Percentiles rank a stretch among this genome's conserved stretches.
These are phyloP conservation scores for Germaria angustata DNA, from an alignment of 2,888 invertebrate species.

Conservation along the genomic window DNA sequence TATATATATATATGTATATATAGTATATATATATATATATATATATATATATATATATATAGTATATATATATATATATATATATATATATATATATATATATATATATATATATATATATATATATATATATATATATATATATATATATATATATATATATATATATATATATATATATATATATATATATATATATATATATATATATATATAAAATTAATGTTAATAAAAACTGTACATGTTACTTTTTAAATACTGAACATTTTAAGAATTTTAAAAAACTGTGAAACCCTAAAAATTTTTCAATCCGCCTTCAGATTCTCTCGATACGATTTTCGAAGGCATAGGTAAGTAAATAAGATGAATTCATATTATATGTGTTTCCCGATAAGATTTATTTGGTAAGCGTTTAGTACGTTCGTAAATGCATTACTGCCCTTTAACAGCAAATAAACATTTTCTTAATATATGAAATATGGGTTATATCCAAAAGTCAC, in stretches of 20 bases:
- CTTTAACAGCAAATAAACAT: too few species aligned
- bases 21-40: neutral
- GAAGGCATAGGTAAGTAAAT: too few species aligned
- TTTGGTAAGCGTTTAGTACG: too few species aligned
- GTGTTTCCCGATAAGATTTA: too few species aligned
- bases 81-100: neutral
- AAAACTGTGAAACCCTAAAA: too few species aligned
- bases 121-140: neutral
- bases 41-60: neutral
- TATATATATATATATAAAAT: neutral
- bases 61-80: neutral
- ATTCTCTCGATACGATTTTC: too few species aligned
- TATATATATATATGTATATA: neutral
- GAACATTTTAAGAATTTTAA: neutral
- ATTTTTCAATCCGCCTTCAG: too few species aligned
- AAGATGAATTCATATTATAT: too few species aligned
- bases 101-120: neutral
- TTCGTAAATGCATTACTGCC: too few species aligned
- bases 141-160: neutral
- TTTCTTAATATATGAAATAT: too few species aligned
- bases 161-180: neutral
- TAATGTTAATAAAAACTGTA: conserved; percentile 30
- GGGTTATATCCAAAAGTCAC: too few species aligned
- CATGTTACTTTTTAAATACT: conserved; percentile 38
- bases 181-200: neutral